Evolutionary conservation across 2,888 invertebrate species (phyloP).

Genomic region (Chalcis sispes): DNA sequence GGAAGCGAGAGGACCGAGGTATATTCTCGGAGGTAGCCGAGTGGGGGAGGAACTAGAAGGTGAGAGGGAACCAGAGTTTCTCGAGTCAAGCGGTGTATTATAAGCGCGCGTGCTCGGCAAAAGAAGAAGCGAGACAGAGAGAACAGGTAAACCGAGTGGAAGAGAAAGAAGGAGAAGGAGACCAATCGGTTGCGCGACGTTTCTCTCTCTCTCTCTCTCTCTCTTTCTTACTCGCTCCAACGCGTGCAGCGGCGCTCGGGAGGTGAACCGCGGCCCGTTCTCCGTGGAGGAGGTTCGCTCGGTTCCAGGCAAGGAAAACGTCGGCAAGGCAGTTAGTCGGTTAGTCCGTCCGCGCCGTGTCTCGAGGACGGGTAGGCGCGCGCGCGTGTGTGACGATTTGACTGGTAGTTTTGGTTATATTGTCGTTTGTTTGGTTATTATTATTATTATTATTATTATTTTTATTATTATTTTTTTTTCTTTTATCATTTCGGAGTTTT

Average conservation of each 20-base stretch:
- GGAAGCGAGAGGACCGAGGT: not conserved
- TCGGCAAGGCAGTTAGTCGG: conserved; percentile 68
- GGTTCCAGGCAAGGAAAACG: conserved; percentile 59
- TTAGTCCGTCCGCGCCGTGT: conserved; percentile 74
- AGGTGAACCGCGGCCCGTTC: too few relatives aligned
- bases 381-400: too few relatives aligned
- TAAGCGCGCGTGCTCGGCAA: not conserved
- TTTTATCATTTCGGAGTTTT: too few relatives aligned
- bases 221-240: too few relatives aligned
- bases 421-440: too few relatives aligned
- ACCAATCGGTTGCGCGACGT: conserved; percentile 46
- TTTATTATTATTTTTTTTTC: not conserved
- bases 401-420: not conserved
- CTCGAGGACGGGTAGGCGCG: conserved; percentile 65
- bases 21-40: not conserved
- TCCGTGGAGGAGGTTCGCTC: conserved; percentile 50
- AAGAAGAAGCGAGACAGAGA: not conserved
- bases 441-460: too few relatives aligned
- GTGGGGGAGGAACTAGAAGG: conserved; percentile 20
- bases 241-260: too few relatives aligned
- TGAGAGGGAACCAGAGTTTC: conserved; percentile 32
- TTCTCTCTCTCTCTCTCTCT: too few relatives aligned
- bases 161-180: conserved; percentile 36
- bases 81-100: not conserved
- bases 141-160: not conserved